Evolutionary conservation across 1,140 invertebrate species (phyloP), one percentile per base, ranked within the genome.

Genomic region (Diorhabda sublineata): DNA sequence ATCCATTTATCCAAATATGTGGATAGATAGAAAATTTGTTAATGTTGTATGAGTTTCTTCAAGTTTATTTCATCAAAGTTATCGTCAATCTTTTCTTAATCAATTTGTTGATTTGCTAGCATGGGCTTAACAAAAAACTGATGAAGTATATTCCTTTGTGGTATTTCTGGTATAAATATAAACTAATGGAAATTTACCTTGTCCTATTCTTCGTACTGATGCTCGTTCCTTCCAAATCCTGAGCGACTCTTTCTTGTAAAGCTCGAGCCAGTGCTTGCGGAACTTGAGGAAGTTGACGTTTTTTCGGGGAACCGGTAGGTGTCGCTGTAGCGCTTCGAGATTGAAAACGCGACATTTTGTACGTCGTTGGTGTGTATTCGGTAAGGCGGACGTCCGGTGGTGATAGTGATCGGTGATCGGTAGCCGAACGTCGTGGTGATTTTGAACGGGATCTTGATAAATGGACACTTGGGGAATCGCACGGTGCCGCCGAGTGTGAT

Each of bases 291-390:
- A 98, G 87, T 84, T 98, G 95, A 70, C 96, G 86, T 83, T 97
- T 98, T 84, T 97, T 97, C 43, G 95, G 95, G 47, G 95, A 97
- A 57, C 94, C 94, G 44, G 94, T 94, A 60, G 95, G 95, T n/a
- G 95, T 96, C 45, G 92, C 93, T 45, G 92, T 96, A 52, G 93
- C 92, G 58, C 93, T 96, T 56, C 92, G 88, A 44, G 92, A 93
- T 77, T 90, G 88, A 77, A 91, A 92, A 72, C 90, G 87, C 66
- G 83, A 84, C 41, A 64, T 64, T 47, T 72, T 66, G 26, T 73
- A 72, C 26, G 74, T 68, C 9, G 68, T 69, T 5, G 78, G 76
- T 5, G 66, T 45, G 65, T 82, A 82, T 47, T 81, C 79, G 70
- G 74, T 72, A 66, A 80, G 70, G 41, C 78, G 71, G 42, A 88